phyloP scores from a whole-genome alignment of 2,113 vertebrate species.

The Motacilla alba region DNA sequence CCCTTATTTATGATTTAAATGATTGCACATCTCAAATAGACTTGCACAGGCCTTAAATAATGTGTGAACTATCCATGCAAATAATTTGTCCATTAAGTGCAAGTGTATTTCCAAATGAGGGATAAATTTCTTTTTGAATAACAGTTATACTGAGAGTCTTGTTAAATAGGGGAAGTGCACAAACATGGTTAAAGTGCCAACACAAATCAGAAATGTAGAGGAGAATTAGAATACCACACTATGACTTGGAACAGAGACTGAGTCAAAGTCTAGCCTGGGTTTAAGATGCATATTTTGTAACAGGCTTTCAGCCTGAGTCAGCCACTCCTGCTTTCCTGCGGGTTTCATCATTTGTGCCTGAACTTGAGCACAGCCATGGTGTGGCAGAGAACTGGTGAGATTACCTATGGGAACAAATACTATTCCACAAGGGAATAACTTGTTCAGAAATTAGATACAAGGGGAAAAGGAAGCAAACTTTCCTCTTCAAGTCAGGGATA shows the following conservation, averaged over 20 bases:
- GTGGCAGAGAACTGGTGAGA: not conserved
- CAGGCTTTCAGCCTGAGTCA: not conserved
- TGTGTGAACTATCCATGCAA: not conserved
- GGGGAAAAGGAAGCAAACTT: not conserved
- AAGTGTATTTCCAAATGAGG: not conserved
- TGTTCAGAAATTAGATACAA: not conserved
- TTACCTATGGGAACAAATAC: not conserved
- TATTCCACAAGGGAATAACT: not conserved
- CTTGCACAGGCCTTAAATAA: not conserved
- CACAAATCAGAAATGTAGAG: not conserved
- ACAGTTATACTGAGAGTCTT: not conserved
- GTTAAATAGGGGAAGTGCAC: not conserved
- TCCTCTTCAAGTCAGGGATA: not conserved
- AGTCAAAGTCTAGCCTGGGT: not conserved
- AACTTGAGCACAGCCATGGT: rapidly evolving
- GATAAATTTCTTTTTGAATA: not conserved
- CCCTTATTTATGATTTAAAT: not conserved
- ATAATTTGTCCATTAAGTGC: not conserved
- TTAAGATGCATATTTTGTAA: not conserved
- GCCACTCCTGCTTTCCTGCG: not conserved
- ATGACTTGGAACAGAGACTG: not conserved
- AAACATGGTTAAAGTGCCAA: not conserved
- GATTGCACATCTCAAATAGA: not conserved
- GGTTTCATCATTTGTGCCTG: not conserved
- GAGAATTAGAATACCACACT: not conserved